Conservation (phyloP, 2,797 vertebrate species). For the Spinus pinus region DNA sequence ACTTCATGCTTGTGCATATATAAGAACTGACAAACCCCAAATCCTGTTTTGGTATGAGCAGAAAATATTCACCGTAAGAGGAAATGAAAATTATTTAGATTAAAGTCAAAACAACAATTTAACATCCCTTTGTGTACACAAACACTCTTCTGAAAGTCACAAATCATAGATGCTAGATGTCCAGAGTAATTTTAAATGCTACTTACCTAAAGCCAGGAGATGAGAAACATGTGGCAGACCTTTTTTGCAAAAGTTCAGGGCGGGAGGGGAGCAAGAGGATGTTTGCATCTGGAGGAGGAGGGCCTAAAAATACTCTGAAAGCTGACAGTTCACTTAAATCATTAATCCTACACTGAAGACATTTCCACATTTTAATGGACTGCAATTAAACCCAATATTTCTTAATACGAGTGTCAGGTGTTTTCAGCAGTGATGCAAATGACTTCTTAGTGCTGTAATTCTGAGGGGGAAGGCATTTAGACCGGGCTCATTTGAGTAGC, state of each 20-base stretch:
- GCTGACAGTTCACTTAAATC: constrained; percentile 76
- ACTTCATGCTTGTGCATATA: not conserved
- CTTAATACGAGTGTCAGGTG: constrained; percentile 83
- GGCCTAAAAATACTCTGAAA: constrained; percentile 71
- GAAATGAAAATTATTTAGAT: constrained; percentile 68
- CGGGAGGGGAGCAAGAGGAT: constrained; percentile 50
- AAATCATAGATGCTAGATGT: constrained; percentile 68
- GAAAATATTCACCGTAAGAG: constrained; percentile 23
- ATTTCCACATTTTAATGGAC: constrained; percentile 79
- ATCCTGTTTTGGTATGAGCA: not conserved
- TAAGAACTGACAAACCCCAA: constrained; percentile 17
- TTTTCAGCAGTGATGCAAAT: constrained; percentile 80
- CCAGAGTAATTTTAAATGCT: constrained; percentile 68
- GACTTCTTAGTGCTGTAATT: constrained; percentile 75
- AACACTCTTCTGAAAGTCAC: constrained; percentile 74
- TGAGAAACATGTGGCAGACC: constrained; percentile 76
- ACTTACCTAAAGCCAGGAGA: constrained; percentile 75
- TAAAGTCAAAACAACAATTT: constrained; percentile 74
- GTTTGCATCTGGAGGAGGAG: constrained; percentile 70
- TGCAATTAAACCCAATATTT: constrained; percentile 82
- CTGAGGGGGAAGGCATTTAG: constrained; percentile 83
- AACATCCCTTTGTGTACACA: constrained; percentile 71
- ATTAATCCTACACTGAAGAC: constrained; percentile 74
- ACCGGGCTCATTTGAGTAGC: constrained; percentile 72
- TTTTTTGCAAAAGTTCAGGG: constrained; percentile 68